phyloP scores from a whole-genome alignment of 2,888 invertebrate species.

The Odontocolon sp. region DNA sequence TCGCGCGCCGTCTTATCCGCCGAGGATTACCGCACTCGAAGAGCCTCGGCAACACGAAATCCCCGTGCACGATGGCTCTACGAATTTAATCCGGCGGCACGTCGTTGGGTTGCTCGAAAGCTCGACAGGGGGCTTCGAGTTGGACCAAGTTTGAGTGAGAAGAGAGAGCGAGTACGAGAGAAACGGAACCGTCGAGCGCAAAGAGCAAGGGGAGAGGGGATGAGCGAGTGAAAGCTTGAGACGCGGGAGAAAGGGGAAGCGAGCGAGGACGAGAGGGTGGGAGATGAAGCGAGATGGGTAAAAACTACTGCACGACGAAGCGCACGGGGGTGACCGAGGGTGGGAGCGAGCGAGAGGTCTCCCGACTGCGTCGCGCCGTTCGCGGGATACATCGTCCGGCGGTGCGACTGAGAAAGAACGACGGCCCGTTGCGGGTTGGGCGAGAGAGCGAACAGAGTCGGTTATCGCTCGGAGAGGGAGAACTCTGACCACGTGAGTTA shows the following conservation, averaged over 20 bases:
- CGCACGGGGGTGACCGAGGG: slow-evolving; percentile 30
- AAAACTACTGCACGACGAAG: neutral
- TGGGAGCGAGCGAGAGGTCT: slow-evolving; percentile 45
- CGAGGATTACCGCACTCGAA: slow-evolving; percentile 29
- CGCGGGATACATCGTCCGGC: slow-evolving; percentile 35
- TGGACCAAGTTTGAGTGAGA: slow-evolving; percentile 59
- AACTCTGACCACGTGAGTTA: slow-evolving; percentile 67
- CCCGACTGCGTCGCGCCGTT: neutral
- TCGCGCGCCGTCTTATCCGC: slow-evolving; percentile 65
- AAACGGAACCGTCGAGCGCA: slow-evolving; percentile 55
- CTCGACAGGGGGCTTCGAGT: slow-evolving; percentile 76
- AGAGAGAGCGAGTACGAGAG: slow-evolving; percentile 66
- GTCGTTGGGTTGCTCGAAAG: slow-evolving; percentile 75
- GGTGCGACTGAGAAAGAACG: slow-evolving; percentile 63
- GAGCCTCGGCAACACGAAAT: neutral
- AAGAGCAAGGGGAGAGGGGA: slow-evolving; percentile 53
- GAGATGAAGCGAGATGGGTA: slow-evolving; percentile 42
- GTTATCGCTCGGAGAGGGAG: slow-evolving; percentile 69
- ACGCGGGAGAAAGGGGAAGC: slow-evolving; percentile 41
- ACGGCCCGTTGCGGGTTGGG: slow-evolving; percentile 79
- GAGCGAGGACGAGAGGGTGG: slow-evolving; percentile 46
- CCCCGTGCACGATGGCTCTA: too few relatives aligned
- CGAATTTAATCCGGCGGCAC: slow-evolving; percentile 80
- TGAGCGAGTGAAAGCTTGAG: slow-evolving; percentile 80
- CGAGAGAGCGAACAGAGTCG: slow-evolving; percentile 71